Percentiles rank a stretch among this genome's conserved stretches.
Evolutionary conservation across 37 sponge, comb jelly and placozoan genomes (phyloP).

Genomic region (Aphrocallistes beatrix): DNA sequence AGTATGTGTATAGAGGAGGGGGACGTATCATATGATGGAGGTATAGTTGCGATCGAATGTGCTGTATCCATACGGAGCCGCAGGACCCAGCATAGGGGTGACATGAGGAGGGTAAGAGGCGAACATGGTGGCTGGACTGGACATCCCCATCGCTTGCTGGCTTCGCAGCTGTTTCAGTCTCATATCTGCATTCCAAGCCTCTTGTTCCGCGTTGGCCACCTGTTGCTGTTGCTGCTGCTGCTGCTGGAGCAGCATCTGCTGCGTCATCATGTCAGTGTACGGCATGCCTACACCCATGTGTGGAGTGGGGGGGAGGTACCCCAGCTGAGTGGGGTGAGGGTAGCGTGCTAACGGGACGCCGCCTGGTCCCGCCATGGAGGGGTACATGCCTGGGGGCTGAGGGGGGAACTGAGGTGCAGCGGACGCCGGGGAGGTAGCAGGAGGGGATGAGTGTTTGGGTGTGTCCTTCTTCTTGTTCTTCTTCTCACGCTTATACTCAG

Average conservation of each 20-base stretch:
- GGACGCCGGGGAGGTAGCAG: neutral
- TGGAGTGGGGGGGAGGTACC: neutral
- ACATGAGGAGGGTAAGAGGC: neutral
- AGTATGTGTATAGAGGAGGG: too few relatives aligned
- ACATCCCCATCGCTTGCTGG: neutral
- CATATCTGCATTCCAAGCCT: constrained; percentile 3
- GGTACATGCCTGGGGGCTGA: neutral
- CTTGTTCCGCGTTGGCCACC: neutral
- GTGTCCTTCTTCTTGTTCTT: constrained; percentile 4
- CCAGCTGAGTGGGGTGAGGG: neutral
- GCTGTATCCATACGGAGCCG: neutral
- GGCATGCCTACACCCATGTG: neutral
- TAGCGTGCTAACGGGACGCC: too few relatives aligned
- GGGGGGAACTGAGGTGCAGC: neutral
- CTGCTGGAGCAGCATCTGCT: neutral
- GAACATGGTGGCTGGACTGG: neutral
- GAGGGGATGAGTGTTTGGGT: neutral
- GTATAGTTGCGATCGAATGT: neutral
- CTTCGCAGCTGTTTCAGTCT: neutral
- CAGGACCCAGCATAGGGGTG: neutral
- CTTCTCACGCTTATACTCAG: neutral
- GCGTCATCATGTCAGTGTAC: neutral
- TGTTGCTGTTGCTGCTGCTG: neutral
- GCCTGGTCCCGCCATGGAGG: too few relatives aligned
- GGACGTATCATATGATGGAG: constrained; percentile 9